Base-by-base conservation (phyloP, 2,888 invertebrate genomes). In the Neria commutata region DNA sequence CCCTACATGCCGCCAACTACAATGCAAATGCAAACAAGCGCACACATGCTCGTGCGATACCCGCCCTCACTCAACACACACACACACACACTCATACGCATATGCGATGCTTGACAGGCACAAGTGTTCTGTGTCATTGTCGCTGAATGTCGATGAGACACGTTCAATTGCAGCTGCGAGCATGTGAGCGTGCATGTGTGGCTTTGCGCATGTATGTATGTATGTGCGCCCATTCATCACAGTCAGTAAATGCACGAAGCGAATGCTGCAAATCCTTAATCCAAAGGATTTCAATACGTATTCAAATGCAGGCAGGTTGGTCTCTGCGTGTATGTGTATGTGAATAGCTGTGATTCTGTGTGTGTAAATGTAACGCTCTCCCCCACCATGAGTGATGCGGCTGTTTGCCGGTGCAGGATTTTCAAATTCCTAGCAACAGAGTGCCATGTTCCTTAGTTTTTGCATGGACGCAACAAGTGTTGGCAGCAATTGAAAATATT, bases 231-330 rank as follows among this genome's bases (percentile, higher is more conserved):
- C 17, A 21, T 34, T 6, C 10, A 10, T 23, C 61, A 67, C 23
- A 21, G 6, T 25, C 47, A 47, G 58, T 73, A 67, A 74, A 72
- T 72, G 73, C 73, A 75, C 72, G 67, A 70, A 70, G 69, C 71
- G 80, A 80, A 78, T 79, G 77, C 75, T 71, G 73, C 78, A 79
- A 78, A 78, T 78, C 78, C 77, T 74, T 79, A 79, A 80, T 80
- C 79, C 76, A 73, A 68, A 73, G 77, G 79, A 79, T 79, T 80
- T 79, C 75, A 77, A 75, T 79, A 75, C 78, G 74, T 69, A 73
- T 73, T 66, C 70, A 76, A 76, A 72, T 34, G 19, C 37, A 42
- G 62, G 60, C 60, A n/a, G n/a, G 34, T 48, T 42, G 25, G 11
- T 34, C 3, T 34, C 16, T 53, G 45, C 48, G 29, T 62, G 49